Evolutionary conservation across 2,113 vertebrate genomes (phyloP).

Genomic region (Archilochus colubris): DNA sequence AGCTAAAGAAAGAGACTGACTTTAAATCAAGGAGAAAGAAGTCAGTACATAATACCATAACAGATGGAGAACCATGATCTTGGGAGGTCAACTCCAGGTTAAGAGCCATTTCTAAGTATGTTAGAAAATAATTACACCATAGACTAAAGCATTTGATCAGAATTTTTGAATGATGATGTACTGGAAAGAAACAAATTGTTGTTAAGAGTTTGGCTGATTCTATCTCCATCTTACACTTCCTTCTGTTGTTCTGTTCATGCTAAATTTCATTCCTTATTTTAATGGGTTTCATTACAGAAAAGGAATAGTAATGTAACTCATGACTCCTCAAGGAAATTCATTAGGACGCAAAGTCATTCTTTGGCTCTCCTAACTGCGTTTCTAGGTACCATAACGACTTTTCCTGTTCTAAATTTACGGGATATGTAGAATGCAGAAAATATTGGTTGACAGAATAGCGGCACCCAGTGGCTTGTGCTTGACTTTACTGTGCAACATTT

Average conservation of each 20-base stretch:
- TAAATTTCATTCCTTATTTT: neutral
- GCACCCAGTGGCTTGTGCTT: neutral
- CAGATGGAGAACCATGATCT: neutral
- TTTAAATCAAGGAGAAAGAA: neutral
- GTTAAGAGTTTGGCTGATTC: neutral
- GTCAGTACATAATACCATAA: neutral
- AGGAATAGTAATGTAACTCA: fast-evolving
- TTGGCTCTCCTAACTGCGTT: neutral
- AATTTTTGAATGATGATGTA: neutral
- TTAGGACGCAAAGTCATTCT: neutral
- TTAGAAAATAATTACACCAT: neutral
- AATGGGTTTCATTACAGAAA: neutral
- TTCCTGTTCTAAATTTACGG: neutral
- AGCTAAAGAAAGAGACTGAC: neutral
- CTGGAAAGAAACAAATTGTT: neutral
- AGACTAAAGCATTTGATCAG: neutral
- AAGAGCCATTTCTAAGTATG: neutral
- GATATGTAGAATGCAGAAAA: neutral
- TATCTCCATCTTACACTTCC: neutral
- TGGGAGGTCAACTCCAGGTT: neutral
- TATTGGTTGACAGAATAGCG: neutral
- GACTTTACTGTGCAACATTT: neutral
- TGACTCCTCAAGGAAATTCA: neutral
- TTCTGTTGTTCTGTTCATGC: neutral
- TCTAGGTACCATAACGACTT: neutral